Conservation (phyloP, 2,797 vertebrate genomes). For the Lagodon rhomboides region DNA sequence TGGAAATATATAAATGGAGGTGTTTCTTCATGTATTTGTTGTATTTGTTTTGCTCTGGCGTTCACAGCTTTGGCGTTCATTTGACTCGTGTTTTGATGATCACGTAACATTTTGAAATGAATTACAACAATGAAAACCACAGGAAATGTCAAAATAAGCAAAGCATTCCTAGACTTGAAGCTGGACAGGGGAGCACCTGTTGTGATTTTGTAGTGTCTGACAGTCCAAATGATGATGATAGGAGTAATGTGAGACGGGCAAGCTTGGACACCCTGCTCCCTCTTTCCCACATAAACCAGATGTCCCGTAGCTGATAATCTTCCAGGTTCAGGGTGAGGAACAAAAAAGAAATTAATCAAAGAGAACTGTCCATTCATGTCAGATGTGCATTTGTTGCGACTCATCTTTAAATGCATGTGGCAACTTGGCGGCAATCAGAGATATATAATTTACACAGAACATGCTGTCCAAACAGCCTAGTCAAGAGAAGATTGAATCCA, state of each 20-base stretch:
- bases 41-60: background rate
- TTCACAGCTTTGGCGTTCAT: background rate
- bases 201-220: constrained; percentile 57
- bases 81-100: background rate
- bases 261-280: constrained; percentile 42
- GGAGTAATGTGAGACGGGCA: constrained; percentile 57
- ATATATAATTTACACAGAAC: no score
- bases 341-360: background rate
- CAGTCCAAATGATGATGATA: constrained; percentile 41
- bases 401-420: background rate
- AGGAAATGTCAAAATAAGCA: constrained; percentile 9
- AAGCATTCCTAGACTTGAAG: constrained; percentile 17
- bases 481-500: background rate
- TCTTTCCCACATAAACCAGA: constrained; percentile 16
- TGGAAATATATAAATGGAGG: background rate
- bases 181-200: constrained; percentile 63
- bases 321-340: constrained; percentile 29
- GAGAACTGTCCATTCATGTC: background rate
- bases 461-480: background rate
- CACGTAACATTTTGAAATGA: background rate
- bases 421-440: background rate
- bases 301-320: constrained; percentile 31
- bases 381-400: background rate
- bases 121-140: constrained; percentile 12
- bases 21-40: background rate